Conservation (phyloP, 1,140 invertebrate species). For the Microplitis demolitor region DNA sequence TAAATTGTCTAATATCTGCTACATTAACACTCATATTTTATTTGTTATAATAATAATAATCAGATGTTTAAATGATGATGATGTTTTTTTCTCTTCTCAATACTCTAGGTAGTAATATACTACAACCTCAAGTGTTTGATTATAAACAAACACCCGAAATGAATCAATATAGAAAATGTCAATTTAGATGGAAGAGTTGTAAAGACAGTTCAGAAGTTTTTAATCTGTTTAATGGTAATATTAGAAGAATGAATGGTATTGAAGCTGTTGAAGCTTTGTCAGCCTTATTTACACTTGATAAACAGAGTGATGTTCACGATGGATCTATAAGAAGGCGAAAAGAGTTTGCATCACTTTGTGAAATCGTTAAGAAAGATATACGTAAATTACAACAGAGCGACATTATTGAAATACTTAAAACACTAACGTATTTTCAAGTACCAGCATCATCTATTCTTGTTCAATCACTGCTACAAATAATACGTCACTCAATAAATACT, state of each 20-base stretch:
- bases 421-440: constrained; percentile 64
- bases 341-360: constrained; percentile 60
- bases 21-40: no score
- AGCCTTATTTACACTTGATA: not conserved
- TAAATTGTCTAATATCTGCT: no score
- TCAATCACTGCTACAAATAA: constrained; percentile 67
- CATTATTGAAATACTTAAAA: constrained; percentile 64
- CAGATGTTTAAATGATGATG: no score
- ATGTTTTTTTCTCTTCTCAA: no score
- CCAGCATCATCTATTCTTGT: constrained; percentile 63
- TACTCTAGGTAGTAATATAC: no score
- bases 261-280: constrained; percentile 8
- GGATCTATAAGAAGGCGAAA: constrained; percentile 2
- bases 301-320: not conserved
- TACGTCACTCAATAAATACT: constrained; percentile 66
- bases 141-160: no score
- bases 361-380: constrained; percentile 60
- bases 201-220: not conserved
- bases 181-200: not conserved
- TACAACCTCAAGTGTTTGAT: no score
- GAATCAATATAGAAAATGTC: not conserved
- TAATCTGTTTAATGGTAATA: not conserved
- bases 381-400: constrained; percentile 61
- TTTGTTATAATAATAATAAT: no score
- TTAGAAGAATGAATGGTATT: not conserved